Percentiles rank a stretch among this genome's conserved stretches.
Evolutionary conservation across 1,140 invertebrate genomes (phyloP).

Genomic region (Meloidogyne exigua): DNA sequence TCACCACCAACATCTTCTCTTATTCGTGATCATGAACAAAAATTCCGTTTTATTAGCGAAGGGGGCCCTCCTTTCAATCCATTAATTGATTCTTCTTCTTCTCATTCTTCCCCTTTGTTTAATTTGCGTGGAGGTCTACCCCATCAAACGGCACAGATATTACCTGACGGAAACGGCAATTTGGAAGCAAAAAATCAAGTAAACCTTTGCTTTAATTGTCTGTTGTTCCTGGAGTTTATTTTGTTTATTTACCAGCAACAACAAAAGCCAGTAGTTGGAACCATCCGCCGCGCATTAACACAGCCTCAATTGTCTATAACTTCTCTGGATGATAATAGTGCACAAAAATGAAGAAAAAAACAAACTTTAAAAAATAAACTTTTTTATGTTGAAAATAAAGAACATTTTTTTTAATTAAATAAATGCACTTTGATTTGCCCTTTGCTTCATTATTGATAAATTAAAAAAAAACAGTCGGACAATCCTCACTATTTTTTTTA

Average conservation of each 20-base stretch:
- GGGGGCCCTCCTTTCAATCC: not conserved
- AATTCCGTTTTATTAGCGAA: not conserved
- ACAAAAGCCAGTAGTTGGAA: not conserved
- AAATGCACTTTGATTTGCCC: not conserved
- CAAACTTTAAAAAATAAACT: not conserved
- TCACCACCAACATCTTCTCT: conserved; percentile 15
- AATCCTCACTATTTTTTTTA: not conserved
- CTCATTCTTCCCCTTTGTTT: not conserved
- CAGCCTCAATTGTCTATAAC: not conserved
- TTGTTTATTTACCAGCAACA: not conserved
- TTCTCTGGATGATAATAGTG: not conserved
- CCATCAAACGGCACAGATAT: not conserved
- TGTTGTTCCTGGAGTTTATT: not conserved
- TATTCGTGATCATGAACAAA: conserved; percentile 9
- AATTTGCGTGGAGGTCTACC: not conserved
- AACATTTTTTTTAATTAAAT: not conserved
- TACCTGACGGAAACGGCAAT: not conserved
- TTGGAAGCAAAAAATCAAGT: not conserved
- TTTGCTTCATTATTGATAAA: not conserved
- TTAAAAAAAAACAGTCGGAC: not conserved
- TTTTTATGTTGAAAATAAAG: not conserved
- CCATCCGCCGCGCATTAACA: not conserved
- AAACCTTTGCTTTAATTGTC: not conserved
- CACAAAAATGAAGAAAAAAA: not conserved
- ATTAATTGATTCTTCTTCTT: not conserved